Evolutionary conservation across 2,113 vertebrate species (phyloP), one percentile per base, ranked within the genome.

Genomic region (Arenaria interpres): DNA sequence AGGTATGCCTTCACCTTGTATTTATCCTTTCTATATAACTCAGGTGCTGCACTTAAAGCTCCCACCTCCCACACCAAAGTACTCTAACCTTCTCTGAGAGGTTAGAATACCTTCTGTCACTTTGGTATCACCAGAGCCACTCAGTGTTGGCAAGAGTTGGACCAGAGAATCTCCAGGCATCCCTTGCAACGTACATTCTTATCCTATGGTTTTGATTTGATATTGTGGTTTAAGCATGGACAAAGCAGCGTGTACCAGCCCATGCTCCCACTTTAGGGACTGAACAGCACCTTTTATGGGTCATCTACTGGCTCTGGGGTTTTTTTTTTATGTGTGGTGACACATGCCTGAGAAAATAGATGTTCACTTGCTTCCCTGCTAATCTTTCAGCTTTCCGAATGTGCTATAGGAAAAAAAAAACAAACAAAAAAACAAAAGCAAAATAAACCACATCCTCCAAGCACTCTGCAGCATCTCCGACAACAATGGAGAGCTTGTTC

Each of bases 401-500:
- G 14, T 59, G 6, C 17, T 91, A 5, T 6, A 41, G 7, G 45
- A 92, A 30, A 62, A 50, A 90, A 37, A 59, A 45, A 92, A 37
- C 69, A 51, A 43, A 22, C 0, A 1, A 69, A 37, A 73, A 51
- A 43, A 22, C 0, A 1, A 69, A 78, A 71, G 6, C 41, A 81
- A 84, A 92, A 71, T 33, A 88, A 67, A 71, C 45, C 46, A 67
- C 51, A 56, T 54, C 15, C 20, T 8, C 4, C 35, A 56, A 73
- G 39, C 4, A 2, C 25, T 67, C 50, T 67, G 15, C 64, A 74
- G 13, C 45, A 14, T 32, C 37, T 80, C 76, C 74, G 59, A 12
- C 79, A 86, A 90, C 60, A 93, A 51, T 35, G 46, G 41, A 85
- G 54, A 78, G 22, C 51, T 90, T 96, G 91, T 93, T 94, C 59